phyloP scores from a whole-genome alignment of 2,797 vertebrate genomes.

The Danio kyathit region DNA sequence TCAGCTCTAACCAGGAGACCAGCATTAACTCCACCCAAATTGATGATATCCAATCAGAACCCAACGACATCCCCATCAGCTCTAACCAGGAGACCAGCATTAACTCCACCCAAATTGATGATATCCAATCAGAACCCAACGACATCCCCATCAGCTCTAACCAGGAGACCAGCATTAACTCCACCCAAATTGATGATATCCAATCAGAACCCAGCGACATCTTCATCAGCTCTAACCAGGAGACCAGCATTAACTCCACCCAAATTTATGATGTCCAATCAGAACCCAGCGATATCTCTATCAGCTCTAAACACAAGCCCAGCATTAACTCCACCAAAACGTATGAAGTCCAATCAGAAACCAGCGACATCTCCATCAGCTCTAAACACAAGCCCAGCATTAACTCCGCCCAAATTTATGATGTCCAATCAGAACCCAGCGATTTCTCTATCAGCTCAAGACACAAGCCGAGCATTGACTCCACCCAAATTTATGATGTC shows the following conservation, averaged over 20 bases:
- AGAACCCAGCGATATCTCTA: conserved; percentile 17
- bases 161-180: too few relatives aligned
- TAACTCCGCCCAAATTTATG: conserved; percentile 14
- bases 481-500: too few relatives aligned
- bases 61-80: neutral
- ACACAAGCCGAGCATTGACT: too few relatives aligned
- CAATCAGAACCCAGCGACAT: neutral
- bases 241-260: conserved; percentile 19
- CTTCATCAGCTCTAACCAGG: neutral
- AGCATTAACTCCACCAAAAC: too few relatives aligned
- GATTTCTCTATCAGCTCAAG: too few relatives aligned
- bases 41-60: neutral
- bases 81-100: neutral
- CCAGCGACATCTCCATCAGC: neutral
- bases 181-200: neutral
- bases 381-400: neutral
- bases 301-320: conserved; percentile 1
- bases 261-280: neutral
- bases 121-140: neutral
- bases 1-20: too few relatives aligned
- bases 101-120: conserved; percentile 21
- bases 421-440: conserved; percentile 6
- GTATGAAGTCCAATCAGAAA: neutral
- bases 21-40: too few relatives aligned
- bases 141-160: conserved; percentile 33